phyloP scores from a whole-genome alignment of 2,113 vertebrate species.

The Nesogale talazaci region DNA sequence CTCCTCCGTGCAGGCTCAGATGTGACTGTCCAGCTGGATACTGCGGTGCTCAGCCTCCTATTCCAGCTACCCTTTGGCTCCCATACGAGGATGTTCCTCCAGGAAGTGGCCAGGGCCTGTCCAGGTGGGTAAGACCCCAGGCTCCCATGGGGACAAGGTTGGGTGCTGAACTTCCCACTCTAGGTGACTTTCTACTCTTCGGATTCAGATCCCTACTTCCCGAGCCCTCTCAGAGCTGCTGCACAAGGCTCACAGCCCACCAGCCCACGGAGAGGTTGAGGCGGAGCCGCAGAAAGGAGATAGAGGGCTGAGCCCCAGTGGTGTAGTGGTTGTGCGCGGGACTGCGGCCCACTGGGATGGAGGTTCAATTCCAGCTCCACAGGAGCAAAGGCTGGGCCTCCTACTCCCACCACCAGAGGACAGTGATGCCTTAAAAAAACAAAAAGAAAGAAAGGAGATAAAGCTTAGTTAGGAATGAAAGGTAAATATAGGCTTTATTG shows the following conservation, averaged over 20 bases:
- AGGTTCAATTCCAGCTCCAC: too few relatives aligned
- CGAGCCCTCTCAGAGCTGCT: constrained; percentile 35
- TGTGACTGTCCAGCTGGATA: constrained; percentile 88
- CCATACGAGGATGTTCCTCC: constrained; percentile 91
- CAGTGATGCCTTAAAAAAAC: too few relatives aligned
- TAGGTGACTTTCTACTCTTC: neutral
- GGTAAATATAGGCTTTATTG: too few relatives aligned
- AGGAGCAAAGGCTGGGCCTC: too few relatives aligned
- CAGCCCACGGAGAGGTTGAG: too few relatives aligned
- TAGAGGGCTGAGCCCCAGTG: too few relatives aligned
- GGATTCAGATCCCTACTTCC: neutral
- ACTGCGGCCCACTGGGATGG: too few relatives aligned
- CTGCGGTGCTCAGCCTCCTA: constrained; percentile 80
- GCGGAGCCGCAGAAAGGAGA: too few relatives aligned
- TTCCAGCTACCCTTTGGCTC: constrained; percentile 95
- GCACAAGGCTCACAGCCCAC: neutral
- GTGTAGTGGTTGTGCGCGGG: too few relatives aligned
- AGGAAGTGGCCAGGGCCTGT: constrained; percentile 89
- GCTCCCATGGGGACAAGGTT: neutral
- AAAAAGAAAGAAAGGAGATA: too few relatives aligned
- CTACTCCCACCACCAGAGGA: too few relatives aligned
- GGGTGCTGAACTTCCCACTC: neutral
- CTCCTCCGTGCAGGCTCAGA: constrained; percentile 89
- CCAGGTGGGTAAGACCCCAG: constrained; percentile 85
- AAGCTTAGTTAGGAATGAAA: too few relatives aligned